Base-by-base conservation (phyloP, 30 jellyfish, hydroid and myxozoan species). In the Aurelia aurita region DNA sequence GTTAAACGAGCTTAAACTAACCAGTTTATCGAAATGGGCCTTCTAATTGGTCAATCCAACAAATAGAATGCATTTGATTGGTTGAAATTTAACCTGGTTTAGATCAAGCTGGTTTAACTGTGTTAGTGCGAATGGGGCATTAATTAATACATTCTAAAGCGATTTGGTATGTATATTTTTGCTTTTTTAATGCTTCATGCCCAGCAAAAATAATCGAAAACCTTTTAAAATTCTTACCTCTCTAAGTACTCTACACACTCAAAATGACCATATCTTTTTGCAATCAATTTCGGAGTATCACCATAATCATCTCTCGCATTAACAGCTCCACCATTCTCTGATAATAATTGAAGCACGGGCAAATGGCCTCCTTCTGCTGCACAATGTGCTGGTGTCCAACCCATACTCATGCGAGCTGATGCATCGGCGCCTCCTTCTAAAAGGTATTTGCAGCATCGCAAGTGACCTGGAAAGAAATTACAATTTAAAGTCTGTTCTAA, bases 351-450 rank as follows among this genome's bases (percentile, higher is more conserved):
- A 16, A 92, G 69, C 12, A 92, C 89, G 19, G 82, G 77, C 43
- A 92, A 34, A 53, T 86, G 84, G 2, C 98, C 98, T 5, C 81
- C 85, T 66, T 86, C 98, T 3, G 98, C 98, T 19, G 98, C 98
- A 70, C 98, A 92, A 78, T 92, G 98, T 11, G 93, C 98, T 2
- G 98, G 97, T 1, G 98, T 85, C 96, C 97, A 86, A 5, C 97
- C 97, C 87, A 86, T 82, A 22, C 86, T 60, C 96, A 85, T 92
- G 53, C 95, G 92, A 31, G 85, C 69, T 45, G 91, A 32, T 20
- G 96, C 87, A 60, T 92, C 88, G 15, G 97, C 98, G 25, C 97
- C 98, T 46, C 91, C 84, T 64, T 92, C 95, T 14, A 92, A 80
- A 10, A 92, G 83, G 60, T 62, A 57, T 69, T 75, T 73, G 88